phyloP scores from a whole-genome alignment of 2,797 vertebrate genomes.

The Catharus ustulatus region DNA sequence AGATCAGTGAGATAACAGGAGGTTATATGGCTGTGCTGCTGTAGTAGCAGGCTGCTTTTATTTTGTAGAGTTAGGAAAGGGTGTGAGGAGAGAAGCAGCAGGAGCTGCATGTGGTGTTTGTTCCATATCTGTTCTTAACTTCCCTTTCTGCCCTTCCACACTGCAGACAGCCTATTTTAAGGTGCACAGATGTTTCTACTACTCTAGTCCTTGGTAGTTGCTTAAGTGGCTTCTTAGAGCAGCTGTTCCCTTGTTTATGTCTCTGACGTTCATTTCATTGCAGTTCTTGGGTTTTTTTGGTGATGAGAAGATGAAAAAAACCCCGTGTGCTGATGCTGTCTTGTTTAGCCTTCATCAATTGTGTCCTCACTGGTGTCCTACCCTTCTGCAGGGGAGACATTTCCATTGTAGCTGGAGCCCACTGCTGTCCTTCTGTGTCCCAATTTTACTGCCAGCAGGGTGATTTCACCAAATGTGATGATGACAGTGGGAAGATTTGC shows the following conservation, averaged over 20 bases:
- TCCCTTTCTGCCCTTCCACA: not conserved
- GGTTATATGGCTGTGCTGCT: not conserved
- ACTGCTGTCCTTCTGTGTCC: not conserved
- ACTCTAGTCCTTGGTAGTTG: not conserved
- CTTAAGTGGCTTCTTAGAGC: slow-evolving; percentile 34
- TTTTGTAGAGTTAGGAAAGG: not conserved
- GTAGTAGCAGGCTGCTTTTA: not conserved
- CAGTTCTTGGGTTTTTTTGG: not conserved
- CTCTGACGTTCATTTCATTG: not conserved
- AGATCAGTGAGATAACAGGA: not conserved
- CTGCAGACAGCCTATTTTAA: slow-evolving; percentile 48
- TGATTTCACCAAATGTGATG: not conserved
- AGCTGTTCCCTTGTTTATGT: slow-evolving; percentile 55
- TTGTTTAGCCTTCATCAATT: not conserved
- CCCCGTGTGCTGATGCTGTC: not conserved
- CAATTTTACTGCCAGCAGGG: not conserved
- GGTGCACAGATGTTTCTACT: slow-evolving; percentile 51
- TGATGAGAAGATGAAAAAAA: not conserved
- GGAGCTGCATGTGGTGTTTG: not conserved
- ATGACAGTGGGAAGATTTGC: not conserved
- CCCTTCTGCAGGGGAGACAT: not conserved
- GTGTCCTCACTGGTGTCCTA: not conserved
- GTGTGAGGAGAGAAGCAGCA: not conserved
- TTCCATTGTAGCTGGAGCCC: not conserved
- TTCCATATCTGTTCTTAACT: not conserved